Evolutionary conservation across 2,888 invertebrate genomes (phyloP).

Genomic region (Saturnia pavonia): DNA sequence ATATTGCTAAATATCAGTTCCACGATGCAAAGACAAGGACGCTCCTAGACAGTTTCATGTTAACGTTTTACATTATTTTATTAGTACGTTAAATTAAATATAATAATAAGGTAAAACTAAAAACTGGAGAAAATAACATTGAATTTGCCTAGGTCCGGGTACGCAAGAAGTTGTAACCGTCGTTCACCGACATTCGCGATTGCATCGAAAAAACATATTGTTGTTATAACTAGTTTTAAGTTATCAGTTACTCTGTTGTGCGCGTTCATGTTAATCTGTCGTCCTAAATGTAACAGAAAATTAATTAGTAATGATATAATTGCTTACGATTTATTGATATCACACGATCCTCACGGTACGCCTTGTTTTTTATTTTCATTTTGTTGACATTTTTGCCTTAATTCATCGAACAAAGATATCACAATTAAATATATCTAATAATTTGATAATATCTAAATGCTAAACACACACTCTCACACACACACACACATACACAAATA

Average conservation of each 20-base stretch:
- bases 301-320: not conserved
- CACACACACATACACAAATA: too few species aligned
- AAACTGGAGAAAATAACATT: not conserved
- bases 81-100: too few species aligned
- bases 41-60: not conserved
- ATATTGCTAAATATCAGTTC: too few species aligned
- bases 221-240: not conserved
- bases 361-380: not conserved
- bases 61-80: too few species aligned
- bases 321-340: not conserved
- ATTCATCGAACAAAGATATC: not conserved
- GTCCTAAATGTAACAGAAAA: too few species aligned
- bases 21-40: not conserved
- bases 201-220: not conserved
- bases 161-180: too few species aligned
- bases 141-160: not conserved
- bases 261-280: not conserved
- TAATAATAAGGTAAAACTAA: too few species aligned
- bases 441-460: conserved; percentile 14
- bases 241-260: not conserved
- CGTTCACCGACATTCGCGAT: not conserved
- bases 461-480: not conserved
- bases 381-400: not conserved
- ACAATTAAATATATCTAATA: conserved; percentile 27
- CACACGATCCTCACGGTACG: not conserved